Evolutionary conservation across 1,140 invertebrate genomes (phyloP).

Genomic region (Propsilocerus akamusi): DNA sequence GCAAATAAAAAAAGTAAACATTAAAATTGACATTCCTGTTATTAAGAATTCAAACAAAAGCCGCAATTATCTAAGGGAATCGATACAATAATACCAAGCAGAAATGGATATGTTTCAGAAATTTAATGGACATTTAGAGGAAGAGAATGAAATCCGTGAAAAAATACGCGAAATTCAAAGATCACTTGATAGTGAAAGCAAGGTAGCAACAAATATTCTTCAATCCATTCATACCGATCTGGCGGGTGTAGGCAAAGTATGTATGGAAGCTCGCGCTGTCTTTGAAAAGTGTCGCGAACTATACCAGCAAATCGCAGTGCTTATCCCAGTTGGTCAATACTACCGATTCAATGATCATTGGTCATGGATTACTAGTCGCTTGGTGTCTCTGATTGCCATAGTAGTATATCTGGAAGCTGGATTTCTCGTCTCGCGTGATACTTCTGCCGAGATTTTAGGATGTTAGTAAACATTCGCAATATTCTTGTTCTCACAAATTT

Average conservation of each 20-base stretch:
- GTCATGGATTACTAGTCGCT: conserved; percentile 59
- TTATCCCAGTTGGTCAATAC: conserved; percentile 47
- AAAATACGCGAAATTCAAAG: conserved; percentile 45
- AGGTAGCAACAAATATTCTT: conserved; percentile 46
- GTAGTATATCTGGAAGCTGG: conserved; percentile 64
- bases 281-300: conserved; percentile 35
- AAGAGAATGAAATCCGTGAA: conserved; percentile 44
- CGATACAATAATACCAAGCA: no score
- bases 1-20: no score
- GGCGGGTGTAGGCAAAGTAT: conserved; percentile 31
- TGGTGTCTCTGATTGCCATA: conserved; percentile 58
- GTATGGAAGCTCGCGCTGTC: conserved; percentile 30
- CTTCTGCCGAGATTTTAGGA: conserved; percentile 61
- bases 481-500: conserved; percentile 7
- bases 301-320: conserved; percentile 32
- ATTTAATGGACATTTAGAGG: conserved; percentile 41
- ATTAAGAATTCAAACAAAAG: no score
- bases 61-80: no score
- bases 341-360: conserved; percentile 61
- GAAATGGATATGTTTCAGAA: conserved; percentile 33
- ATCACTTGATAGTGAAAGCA: conserved; percentile 44
- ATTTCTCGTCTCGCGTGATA: conserved; percentile 47
- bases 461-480: conserved; percentile 30
- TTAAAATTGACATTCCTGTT: no score
- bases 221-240: conserved; percentile 50